Evolutionary conservation across 2,888 invertebrate species (phyloP).

Genomic region (Ichneumoninae sp.): DNA sequence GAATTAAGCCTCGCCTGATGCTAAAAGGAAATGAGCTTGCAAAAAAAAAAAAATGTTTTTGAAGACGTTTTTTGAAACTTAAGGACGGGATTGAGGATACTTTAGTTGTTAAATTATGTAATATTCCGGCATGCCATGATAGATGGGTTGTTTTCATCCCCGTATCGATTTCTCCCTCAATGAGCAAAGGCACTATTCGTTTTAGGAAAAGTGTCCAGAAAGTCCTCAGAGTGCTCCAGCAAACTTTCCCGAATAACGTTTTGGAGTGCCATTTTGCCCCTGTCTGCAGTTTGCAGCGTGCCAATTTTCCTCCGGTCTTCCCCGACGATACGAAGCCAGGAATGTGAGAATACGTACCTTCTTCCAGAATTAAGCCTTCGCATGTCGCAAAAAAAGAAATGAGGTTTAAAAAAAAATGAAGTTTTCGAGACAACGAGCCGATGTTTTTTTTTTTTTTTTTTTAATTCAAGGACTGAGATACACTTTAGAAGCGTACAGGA

Average conservation of each 20-base stretch:
- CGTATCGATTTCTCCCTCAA: neutral
- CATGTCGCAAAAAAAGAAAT: neutral
- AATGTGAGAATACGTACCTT: neutral
- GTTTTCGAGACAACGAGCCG: slow-evolving; percentile 14
- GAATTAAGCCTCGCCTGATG: no score
- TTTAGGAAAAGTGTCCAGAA: no score
- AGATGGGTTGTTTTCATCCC: neutral
- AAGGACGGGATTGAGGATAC: neutral
- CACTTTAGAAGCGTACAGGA: slow-evolving; percentile 31
- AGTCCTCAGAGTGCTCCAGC: no score
- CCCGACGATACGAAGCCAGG: neutral
- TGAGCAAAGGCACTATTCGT: no score
- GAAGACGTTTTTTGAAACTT: no score
- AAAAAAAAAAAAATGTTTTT: no score
- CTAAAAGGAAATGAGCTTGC: no score
- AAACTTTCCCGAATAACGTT: no score
- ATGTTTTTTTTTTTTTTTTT: slow-evolving; percentile 24
- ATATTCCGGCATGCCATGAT: neutral
- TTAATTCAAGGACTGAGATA: slow-evolving; percentile 50
- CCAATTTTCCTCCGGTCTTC: neutral
- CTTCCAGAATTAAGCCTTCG: neutral
- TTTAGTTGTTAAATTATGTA: neutral
- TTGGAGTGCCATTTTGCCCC: no score
- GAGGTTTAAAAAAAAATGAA: neutral
- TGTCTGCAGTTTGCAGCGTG: no score